Evolutionary conservation across 2,797 vertebrate species (phyloP).

Genomic region (Lithobates sylvaticus): DNA sequence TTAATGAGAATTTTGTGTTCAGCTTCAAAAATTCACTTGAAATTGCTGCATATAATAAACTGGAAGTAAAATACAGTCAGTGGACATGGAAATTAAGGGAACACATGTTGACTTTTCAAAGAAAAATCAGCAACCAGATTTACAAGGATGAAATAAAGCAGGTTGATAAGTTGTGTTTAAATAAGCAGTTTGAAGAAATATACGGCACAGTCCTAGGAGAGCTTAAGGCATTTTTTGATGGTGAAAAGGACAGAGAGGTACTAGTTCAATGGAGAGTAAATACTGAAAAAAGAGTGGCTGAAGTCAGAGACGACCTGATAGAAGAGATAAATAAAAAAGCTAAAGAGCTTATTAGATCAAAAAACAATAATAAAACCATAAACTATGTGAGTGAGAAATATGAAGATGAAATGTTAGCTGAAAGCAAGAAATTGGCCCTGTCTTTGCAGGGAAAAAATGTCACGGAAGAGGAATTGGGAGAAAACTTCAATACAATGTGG

Average conservation of each 20-base stretch:
- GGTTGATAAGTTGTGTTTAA: slow-evolving; percentile 1
- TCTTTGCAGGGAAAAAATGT: neutral
- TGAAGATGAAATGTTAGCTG: neutral
- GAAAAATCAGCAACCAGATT: slow-evolving; percentile 67
- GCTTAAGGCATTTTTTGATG: slow-evolving; percentile 68
- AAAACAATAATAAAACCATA: neutral
- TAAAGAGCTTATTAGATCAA: slow-evolving; percentile 1
- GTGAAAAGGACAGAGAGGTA: slow-evolving; percentile 69
- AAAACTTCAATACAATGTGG: slow-evolving; percentile 37
- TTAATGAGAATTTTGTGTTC: slow-evolving; percentile 79
- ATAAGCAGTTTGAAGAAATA: slow-evolving; percentile 49
- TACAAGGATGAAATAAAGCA: slow-evolving; percentile 59
- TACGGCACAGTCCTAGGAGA: slow-evolving; percentile 57
- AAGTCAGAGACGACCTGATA: neutral
- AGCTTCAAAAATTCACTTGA: slow-evolving; percentile 77
- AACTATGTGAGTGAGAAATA: neutral
- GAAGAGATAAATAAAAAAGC: neutral
- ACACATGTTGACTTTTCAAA: slow-evolving; percentile 68
- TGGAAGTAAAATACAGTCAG: slow-evolving; percentile 71
- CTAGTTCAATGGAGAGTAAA: slow-evolving; percentile 64
- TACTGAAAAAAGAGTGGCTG: neutral
- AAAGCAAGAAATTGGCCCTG: slow-evolving; percentile 15
- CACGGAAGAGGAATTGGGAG: neutral
- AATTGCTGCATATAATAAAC: slow-evolving; percentile 70
- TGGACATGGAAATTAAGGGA: slow-evolving; percentile 75